These are phyloP conservation scores for Aphaenogaster floridana DNA, from an alignment of 1,140 invertebrate species.

Conservation along the genomic window DNA sequence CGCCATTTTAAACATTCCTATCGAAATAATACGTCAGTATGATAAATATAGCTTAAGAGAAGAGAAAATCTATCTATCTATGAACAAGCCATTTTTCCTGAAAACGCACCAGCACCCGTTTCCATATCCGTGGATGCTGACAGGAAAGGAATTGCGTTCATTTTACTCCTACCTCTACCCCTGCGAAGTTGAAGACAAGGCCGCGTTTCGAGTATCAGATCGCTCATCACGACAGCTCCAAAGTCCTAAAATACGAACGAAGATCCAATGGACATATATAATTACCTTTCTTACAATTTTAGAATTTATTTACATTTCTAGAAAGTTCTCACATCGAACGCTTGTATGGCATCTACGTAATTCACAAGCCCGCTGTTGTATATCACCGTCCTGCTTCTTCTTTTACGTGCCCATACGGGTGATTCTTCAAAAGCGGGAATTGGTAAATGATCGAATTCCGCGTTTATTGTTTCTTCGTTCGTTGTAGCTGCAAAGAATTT, in stretches of 20 bases:
- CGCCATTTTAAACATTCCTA: conserved; percentile 79
- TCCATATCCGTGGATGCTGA: not conserved
- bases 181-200: conserved; percentile 83
- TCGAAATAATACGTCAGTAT: conserved; percentile 48
- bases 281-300: conserved; percentile 19
- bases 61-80: not conserved
- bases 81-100: not conserved
- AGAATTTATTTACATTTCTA: conserved; percentile 25
- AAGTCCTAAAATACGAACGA: conserved; percentile 83
- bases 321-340: conserved; percentile 83
- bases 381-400: conserved; percentile 71
- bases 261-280: conserved; percentile 11
- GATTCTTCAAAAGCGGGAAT: conserved; percentile 74
- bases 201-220: conserved; percentile 86
- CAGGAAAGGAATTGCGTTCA: not conserved
- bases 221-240: conserved; percentile 87
- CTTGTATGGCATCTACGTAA: conserved; percentile 85
- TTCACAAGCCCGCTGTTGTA: conserved; percentile 74
- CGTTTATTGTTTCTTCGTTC: conserved; percentile 60
- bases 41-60: not conserved
- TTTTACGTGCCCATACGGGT: conserved; percentile 68
- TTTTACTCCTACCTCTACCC: not conserved
- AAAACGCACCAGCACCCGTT: conserved; percentile 16
- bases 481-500: conserved; percentile 58
- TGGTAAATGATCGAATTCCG: conserved; percentile 84